These are phyloP conservation scores for Matsumurasca onukii DNA, from an alignment of 1,140 invertebrate genomes.

Conservation along the genomic window DNA sequence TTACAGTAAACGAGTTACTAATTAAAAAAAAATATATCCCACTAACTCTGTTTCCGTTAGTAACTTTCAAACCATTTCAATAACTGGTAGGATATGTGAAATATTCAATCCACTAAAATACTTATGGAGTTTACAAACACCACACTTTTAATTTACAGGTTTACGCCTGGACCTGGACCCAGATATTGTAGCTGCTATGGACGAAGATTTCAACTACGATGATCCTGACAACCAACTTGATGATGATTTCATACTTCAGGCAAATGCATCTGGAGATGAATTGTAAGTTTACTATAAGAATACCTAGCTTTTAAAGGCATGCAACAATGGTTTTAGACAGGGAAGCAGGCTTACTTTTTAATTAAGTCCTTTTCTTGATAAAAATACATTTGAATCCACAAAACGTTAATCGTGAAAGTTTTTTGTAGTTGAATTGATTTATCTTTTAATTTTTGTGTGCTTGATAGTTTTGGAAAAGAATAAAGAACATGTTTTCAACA, in stretches of 20 bases:
- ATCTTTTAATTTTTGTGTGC: background rate
- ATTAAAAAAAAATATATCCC: no score
- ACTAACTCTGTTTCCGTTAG: no score
- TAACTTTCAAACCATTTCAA: no score
- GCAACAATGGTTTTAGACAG: background rate
- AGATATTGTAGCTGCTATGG: conserved; percentile 89
- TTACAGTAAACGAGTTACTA: no score
- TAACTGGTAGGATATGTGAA: no score
- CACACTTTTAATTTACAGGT: no score
- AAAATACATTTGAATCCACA: no score
- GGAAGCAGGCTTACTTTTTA: background rate
- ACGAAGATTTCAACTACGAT: conserved; percentile 87
- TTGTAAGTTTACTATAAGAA: background rate
- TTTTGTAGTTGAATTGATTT: background rate
- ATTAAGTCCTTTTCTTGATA: no score
- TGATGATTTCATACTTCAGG: conserved; percentile 86
- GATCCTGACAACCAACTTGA: conserved; percentile 84
- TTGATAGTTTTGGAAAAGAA: background rate
- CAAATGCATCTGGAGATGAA: conserved; percentile 54
- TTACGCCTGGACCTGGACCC: conserved; percentile 84
- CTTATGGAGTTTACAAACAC: no score
- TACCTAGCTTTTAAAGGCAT: background rate
- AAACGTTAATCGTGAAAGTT: no score
- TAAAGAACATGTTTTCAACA: background rate
- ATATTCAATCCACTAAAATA: no score